These are phyloP conservation scores for Thaumetopoea pityocampa DNA, from an alignment of 1,140 invertebrate genomes.

Conservation along the genomic window DNA sequence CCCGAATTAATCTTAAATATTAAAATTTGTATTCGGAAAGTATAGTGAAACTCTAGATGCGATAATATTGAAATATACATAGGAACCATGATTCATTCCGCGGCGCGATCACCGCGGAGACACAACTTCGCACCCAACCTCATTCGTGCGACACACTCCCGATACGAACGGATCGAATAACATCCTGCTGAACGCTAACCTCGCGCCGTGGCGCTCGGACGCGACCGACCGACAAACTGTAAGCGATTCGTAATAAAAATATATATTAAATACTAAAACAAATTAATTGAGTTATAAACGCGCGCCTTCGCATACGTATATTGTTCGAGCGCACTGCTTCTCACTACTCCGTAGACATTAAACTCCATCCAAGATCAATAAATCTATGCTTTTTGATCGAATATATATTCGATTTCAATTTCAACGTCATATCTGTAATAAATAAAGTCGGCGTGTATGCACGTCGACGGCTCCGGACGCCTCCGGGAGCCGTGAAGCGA, in stretches of 20 bases:
- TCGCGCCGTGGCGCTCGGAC: slow-evolving; percentile 42
- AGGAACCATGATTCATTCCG: slow-evolving; percentile 75
- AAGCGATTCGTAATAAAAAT: slow-evolving; percentile 40
- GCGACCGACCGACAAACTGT: slow-evolving; percentile 49
- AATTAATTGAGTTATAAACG: slow-evolving; percentile 69
- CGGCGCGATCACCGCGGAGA: slow-evolving; percentile 62
- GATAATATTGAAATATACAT: slow-evolving; percentile 76
- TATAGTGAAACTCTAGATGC: slow-evolving; percentile 75
- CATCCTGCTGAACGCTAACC: slow-evolving; percentile 35
- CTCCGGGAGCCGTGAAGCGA: slow-evolving; percentile 29
- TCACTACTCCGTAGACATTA: neutral
- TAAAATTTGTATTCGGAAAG: slow-evolving; percentile 75
- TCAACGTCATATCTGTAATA: slow-evolving; percentile 16
- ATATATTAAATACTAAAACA: slow-evolving; percentile 56
- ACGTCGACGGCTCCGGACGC: slow-evolving; percentile 30
- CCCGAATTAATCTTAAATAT: slow-evolving; percentile 75
- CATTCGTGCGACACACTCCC: slow-evolving; percentile 44
- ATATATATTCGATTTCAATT: slow-evolving; percentile 18
- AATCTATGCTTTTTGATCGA: slow-evolving; percentile 6
- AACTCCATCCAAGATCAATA: slow-evolving; percentile 7
- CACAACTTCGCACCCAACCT: slow-evolving; percentile 66
- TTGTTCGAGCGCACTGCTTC: slow-evolving; percentile 31
- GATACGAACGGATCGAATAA: slow-evolving; percentile 54
- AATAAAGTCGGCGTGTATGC: slow-evolving; percentile 21
- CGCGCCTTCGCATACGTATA: slow-evolving; percentile 59